Evolutionary conservation across 2,113 vertebrate species (phyloP).

Genomic region (Ginglymostoma cirratum): DNA sequence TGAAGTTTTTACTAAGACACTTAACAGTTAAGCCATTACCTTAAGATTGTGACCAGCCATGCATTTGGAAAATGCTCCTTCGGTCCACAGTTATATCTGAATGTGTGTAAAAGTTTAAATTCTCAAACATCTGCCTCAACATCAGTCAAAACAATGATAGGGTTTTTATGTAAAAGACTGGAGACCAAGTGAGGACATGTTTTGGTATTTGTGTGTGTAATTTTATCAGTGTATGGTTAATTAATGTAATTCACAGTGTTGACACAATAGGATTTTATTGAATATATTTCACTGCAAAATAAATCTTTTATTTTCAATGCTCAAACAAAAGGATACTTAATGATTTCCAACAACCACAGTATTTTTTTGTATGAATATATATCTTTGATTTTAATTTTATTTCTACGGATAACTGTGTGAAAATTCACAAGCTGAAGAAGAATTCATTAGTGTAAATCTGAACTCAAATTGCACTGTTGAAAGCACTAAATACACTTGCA

Average conservation of each 20-base stretch:
- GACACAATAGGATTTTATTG: background rate
- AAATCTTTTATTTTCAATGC: background rate
- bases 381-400: background rate
- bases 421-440: background rate
- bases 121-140: background rate
- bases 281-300: background rate
- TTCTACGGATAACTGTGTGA: background rate
- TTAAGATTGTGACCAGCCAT: background rate
- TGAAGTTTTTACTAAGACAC: background rate
- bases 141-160: background rate
- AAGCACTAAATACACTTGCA: background rate
- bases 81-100: background rate
- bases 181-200: background rate
- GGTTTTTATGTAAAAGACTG: background rate
- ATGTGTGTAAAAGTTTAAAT: background rate
- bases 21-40: background rate
- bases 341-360: background rate
- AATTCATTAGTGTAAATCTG: background rate
- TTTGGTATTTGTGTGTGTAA: background rate
- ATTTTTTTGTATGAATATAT: background rate
- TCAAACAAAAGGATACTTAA: background rate
- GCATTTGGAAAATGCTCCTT: background rate
- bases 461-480: background rate
- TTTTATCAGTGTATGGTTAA: background rate
- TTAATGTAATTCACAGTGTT: background rate